A percentile compares a stretch with the other conserved stretches of the same genome.
Evolutionary conservation across 64 coral and sea anemone genomes (phyloP).

Genomic region (Stylophora pistillata): DNA sequence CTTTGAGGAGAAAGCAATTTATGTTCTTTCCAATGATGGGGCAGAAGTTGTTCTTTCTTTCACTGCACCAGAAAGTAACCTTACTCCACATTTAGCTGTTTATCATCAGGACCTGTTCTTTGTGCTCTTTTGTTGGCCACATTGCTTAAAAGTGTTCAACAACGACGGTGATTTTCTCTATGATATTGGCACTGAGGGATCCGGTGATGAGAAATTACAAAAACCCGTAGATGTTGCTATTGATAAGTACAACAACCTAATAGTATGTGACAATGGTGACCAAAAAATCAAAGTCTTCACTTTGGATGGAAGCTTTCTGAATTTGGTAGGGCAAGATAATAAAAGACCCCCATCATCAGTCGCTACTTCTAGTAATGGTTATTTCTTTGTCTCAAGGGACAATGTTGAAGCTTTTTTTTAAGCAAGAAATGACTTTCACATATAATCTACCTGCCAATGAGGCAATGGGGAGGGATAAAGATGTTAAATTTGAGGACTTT

Average conservation of each 20-base stretch:
- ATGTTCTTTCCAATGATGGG: not conserved
- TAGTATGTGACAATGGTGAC: constrained; percentile 16
- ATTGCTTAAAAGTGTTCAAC: constrained; percentile 9
- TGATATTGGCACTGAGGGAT: not conserved
- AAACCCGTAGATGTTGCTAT: not conserved
- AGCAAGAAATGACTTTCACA: not conserved
- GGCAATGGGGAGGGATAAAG: too few species aligned
- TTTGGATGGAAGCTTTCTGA: constrained; percentile 25
- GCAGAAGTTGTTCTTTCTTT: not conserved
- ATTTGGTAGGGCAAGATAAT: not conserved
- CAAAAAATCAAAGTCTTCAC: not conserved
- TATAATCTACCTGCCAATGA: too few species aligned
- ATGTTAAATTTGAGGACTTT: too few species aligned
- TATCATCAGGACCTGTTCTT: constrained; percentile 12
- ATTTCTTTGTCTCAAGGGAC: constrained; percentile 8
- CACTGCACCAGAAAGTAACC: not conserved
- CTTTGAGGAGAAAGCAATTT: not conserved
- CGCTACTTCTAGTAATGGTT: not conserved
- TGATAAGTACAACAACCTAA: not conserved
- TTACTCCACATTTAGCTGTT: not conserved
- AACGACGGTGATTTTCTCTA: not conserved
- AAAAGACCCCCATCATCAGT: not conserved
- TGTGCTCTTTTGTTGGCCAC: not conserved
- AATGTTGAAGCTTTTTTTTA: not conserved
- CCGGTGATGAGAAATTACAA: not conserved